Base-by-base conservation (phyloP, 2,888 invertebrate genomes). In the Nowickia ferox region DNA sequence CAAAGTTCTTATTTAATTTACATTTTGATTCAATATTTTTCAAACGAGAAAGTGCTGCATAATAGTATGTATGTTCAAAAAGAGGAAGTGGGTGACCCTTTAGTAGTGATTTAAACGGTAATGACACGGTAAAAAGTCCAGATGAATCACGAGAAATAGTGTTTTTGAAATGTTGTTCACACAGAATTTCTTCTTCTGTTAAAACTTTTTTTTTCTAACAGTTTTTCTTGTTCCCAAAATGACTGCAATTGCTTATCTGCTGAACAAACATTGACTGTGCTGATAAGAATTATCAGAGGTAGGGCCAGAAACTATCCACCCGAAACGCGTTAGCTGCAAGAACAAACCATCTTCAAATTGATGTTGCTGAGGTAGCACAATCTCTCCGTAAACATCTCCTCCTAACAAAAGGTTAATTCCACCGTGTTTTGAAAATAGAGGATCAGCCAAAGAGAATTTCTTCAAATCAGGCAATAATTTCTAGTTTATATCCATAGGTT, bases 81-180 rank as follows among this genome's bases (percentile, higher is more conserved):
- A n/a, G n/a, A n/a, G n/a, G n/a, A n/a, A n/a, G n/a, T n/a, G n/a
- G n/a, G n/a, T n/a, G n/a, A n/a, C n/a, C n/a, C n/a, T n/a, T n/a
- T n/a, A n/a, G n/a, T n/a, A n/a, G n/a, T n/a, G n/a, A n/a, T n/a
- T n/a, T n/a, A 3, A 84, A 78, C 1, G 84, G 74, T 9, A 74
- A 40, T 9, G 19, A 53, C 1, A 57, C 74, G 55, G 17, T 74
- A 68, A 17, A 78, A n/a, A 69, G 19, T 15, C 55, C 82, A 44
- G 22, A 19, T 38, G 69, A 53, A 48, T 66, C 51, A 53, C 69
- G 82, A 19, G 46, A 57, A 53, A 17, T 46, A 2, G 46, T 76
- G 4, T 42, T 59, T 19, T 57, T 44, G n/a, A n/a, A n/a, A n/a
- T n/a, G n/a, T n/a, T n/a, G n/a, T n/a, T n/a, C n/a, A 22, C 44